Conservation (phyloP, 2,113 vertebrate species). For the Stigmatopora argus region DNA sequence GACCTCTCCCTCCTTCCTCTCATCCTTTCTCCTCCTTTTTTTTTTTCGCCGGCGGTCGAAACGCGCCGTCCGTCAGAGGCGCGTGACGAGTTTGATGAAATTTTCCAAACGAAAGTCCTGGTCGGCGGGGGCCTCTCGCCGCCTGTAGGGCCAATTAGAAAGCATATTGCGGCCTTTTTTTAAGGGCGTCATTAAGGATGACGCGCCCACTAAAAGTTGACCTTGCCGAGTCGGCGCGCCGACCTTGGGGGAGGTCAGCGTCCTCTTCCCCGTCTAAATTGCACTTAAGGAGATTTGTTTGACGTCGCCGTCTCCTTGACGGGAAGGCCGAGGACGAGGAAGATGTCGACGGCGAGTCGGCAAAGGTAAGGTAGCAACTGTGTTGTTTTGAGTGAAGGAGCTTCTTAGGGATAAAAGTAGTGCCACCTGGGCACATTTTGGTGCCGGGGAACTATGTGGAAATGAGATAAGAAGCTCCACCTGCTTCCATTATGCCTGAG, state of each 20-base stretch:
- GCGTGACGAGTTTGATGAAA: too few species aligned
- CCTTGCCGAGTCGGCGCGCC: neutral
- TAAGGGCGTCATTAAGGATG: neutral
- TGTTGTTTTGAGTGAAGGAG: neutral
- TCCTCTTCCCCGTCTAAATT: neutral
- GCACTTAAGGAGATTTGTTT: neutral
- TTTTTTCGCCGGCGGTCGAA: too few species aligned
- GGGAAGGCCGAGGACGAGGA: neutral
- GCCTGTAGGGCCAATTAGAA: neutral
- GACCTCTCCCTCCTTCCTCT: too few species aligned
- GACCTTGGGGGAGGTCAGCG: neutral
- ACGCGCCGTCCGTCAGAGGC: too few species aligned
- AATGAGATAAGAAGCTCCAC: neutral
- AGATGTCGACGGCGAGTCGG: neutral
- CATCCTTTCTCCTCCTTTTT: too few species aligned
- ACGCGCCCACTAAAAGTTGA: neutral
- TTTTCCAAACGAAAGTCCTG: too few species aligned
- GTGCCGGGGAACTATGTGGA: neutral
- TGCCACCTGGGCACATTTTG: neutral
- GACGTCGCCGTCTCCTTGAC: neutral
- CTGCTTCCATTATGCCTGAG: neutral
- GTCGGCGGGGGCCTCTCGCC: too few species aligned
- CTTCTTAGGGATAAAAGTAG: neutral
- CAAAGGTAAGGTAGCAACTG: neutral
- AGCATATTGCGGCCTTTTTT: neutral